phyloP scores from a whole-genome alignment of 1,140 invertebrate genomes.

The Chymomyza costata region DNA sequence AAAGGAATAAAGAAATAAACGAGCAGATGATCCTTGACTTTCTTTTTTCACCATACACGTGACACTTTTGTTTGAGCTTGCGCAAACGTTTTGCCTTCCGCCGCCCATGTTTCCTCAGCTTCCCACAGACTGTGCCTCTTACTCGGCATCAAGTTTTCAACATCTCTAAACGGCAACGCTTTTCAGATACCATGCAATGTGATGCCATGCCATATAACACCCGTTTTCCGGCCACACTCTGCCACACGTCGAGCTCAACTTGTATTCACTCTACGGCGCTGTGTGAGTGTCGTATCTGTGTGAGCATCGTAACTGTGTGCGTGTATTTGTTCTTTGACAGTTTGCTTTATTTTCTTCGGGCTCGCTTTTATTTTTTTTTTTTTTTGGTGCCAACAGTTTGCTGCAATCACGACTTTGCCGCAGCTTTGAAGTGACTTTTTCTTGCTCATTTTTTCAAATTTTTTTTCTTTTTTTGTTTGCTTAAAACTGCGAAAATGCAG shows the following conservation, averaged over 20 bases:
- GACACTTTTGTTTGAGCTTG: constrained; percentile 39
- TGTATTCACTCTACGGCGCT: constrained; percentile 61
- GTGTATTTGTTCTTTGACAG: constrained; percentile 54
- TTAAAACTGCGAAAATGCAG: constrained; percentile 50
- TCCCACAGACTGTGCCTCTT: too few species aligned
- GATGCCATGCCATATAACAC: too few species aligned
- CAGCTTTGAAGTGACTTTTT: constrained; percentile 68
- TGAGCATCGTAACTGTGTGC: too few species aligned
- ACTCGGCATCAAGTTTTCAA: too few species aligned
- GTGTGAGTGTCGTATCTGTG: too few species aligned
- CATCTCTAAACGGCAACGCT: neutral
- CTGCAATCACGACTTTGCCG: constrained; percentile 72
- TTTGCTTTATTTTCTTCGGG: constrained; percentile 59
- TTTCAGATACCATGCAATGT: neutral
- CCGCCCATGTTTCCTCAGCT: constrained; percentile 1
- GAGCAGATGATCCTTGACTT: constrained; percentile 25
- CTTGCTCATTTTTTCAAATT: constrained; percentile 18
- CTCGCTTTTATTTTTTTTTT: constrained; percentile 30
- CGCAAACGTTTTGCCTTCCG: constrained; percentile 8
- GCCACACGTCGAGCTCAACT: constrained; percentile 20
- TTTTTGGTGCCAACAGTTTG: constrained; percentile 51
- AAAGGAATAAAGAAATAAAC: too few species aligned
- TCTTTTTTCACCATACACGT: constrained; percentile 14
- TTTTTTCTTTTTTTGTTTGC: constrained; percentile 42
- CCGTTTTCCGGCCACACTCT: too few species aligned